Evolutionary conservation across 2,113 vertebrate genomes (phyloP).

Genomic region (Cathartes aura): DNA sequence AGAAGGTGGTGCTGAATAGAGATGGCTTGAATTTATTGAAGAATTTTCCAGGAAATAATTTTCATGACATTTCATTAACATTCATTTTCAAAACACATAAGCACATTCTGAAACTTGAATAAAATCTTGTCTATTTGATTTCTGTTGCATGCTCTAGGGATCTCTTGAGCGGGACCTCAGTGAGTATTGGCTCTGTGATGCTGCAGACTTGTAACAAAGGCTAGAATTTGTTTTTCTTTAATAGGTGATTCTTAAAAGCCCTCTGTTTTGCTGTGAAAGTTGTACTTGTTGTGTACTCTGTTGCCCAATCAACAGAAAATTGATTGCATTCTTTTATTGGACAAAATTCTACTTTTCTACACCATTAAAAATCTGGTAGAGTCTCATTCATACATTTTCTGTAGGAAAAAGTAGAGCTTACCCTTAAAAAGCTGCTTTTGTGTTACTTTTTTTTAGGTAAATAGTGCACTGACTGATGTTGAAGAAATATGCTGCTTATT

Average conservation of each 20-base stretch:
- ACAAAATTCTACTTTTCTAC: not conserved
- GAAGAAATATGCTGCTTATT: not conserved
- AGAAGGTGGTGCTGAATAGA: not conserved
- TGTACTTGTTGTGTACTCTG: not conserved
- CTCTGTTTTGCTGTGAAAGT: not conserved
- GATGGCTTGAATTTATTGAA: not conserved
- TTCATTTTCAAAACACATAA: not conserved
- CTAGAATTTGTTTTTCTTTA: not conserved
- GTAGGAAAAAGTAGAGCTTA: not conserved
- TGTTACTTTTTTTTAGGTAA: not conserved
- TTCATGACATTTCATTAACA: not conserved
- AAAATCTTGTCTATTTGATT: not conserved
- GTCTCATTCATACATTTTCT: not conserved
- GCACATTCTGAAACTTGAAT: not conserved
- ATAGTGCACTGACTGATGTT: not conserved
- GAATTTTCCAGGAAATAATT: not conserved
- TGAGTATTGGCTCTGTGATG: not conserved
- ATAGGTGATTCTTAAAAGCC: not conserved
- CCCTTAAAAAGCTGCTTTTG: not conserved
- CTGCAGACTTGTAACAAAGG: not conserved
- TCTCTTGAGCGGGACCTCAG: not conserved
- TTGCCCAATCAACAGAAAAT: not conserved
- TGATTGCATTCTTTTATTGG: not conserved
- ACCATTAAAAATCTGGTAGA: not conserved
- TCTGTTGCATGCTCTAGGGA: not conserved